Percentiles rank a stretch among this genome's conserved stretches.
Conservation (phyloP, 1,140 invertebrate species). For the Notospermus geniculatus region DNA sequence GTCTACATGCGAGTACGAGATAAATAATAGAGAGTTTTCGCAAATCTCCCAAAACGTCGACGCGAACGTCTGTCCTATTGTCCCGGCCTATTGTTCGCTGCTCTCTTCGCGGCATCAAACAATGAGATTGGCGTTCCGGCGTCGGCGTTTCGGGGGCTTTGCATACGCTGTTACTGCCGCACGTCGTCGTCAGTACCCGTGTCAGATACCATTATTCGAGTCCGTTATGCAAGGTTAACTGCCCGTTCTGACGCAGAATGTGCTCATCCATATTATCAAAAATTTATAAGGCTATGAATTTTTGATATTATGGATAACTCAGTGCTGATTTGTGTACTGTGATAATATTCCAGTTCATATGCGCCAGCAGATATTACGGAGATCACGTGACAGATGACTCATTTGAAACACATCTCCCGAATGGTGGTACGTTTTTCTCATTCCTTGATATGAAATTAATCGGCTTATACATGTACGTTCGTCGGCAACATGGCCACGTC, state of each 20-base stretch:
- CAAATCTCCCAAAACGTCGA: too few relatives aligned
- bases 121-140: too few relatives aligned
- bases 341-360: slow-evolving; percentile 5
- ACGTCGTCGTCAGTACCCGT: too few relatives aligned
- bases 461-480: background rate
- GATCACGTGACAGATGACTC: background rate
- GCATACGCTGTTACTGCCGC: too few relatives aligned
- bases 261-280: background rate
- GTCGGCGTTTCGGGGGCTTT: too few relatives aligned
- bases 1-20: too few relatives aligned
- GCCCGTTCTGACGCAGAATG: background rate
- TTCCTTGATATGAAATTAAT: background rate
- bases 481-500: background rate
- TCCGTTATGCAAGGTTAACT: background rate
- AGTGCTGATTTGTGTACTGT: background rate
- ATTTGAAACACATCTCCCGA: slow-evolving; percentile 1
- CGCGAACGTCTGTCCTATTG: too few relatives aligned
- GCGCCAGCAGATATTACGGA: background rate
- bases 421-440: background rate
- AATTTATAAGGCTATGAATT: background rate
- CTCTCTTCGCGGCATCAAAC: too few relatives aligned
- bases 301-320: background rate
- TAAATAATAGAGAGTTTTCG: too few relatives aligned
- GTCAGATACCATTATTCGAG: too few relatives aligned
- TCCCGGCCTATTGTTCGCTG: too few relatives aligned